A percentile compares a stretch with the other conserved stretches of the same genome.
phyloP scores from a whole-genome alignment of 2,113 vertebrate species.

The Vulpes vulpes region DNA sequence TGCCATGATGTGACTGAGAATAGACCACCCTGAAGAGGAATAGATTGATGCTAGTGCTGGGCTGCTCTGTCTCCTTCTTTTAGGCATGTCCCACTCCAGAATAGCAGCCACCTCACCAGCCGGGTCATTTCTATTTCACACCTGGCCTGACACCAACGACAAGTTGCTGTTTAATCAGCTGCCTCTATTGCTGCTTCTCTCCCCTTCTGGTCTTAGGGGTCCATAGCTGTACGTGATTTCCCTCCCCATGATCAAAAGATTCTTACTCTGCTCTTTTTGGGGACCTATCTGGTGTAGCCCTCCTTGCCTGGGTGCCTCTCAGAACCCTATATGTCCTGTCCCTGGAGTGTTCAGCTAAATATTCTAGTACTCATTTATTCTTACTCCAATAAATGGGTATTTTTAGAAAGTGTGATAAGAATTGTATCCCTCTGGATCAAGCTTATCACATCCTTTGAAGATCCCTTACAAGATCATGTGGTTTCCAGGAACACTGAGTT shows the following conservation, averaged over 20 bases:
- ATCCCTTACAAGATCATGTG: background rate
- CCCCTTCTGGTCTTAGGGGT: background rate
- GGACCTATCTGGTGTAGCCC: background rate
- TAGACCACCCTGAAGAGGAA: background rate
- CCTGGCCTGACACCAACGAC: background rate
- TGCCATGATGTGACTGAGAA: background rate
- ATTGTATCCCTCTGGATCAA: background rate
- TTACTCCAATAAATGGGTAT: background rate
- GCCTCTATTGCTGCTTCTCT: background rate
- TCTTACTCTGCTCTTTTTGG: background rate
- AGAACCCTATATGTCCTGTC: background rate
- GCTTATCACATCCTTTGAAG: background rate
- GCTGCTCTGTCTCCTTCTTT: background rate
- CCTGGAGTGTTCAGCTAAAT: background rate
- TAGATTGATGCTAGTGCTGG: background rate
- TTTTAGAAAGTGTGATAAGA: slow-evolving; percentile 19
- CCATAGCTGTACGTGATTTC: background rate
- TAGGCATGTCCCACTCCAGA: background rate
- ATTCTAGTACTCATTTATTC: background rate
- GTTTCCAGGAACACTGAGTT: background rate
- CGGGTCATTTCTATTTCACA: background rate
- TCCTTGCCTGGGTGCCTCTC: background rate
- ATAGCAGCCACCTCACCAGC: background rate
- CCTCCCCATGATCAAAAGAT: background rate
- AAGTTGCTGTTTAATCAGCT: background rate